A percentile compares a stretch with the other conserved stretches of the same genome.
phyloP scores from a whole-genome alignment of 2,888 invertebrate species.

The Aphidius colemani region DNA sequence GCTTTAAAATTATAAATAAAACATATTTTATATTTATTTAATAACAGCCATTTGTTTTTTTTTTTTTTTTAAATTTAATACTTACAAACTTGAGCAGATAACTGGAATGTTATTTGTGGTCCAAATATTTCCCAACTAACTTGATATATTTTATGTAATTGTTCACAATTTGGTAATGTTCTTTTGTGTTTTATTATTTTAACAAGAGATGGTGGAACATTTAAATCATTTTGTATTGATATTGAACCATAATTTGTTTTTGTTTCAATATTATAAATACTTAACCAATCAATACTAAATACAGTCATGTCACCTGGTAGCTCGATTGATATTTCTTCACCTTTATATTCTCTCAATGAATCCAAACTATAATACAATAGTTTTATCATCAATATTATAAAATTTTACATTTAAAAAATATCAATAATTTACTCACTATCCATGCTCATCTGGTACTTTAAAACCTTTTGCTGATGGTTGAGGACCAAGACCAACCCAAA shows the following conservation, averaged over 20 bases:
- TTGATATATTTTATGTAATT: conserved; percentile 82
- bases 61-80: background rate
- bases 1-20: conserved; percentile 18
- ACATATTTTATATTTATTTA: conserved; percentile 8
- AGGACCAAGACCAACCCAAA: conserved; percentile 88
- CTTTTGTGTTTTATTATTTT: conserved; percentile 67
- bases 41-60: background rate
- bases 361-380: conserved; percentile 71
- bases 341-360: conserved; percentile 73
- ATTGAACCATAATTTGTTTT: conserved; percentile 75
- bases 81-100: conserved; percentile 75
- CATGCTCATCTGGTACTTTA: conserved; percentile 87
- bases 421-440: conserved; percentile 74
- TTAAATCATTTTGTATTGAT: conserved; percentile 78
- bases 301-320: conserved; percentile 83
- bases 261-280: conserved; percentile 74
- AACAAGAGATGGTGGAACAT: conserved; percentile 84
- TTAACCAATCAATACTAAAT: conserved; percentile 83
- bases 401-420: conserved; percentile 11
- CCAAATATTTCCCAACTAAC: conserved; percentile 92
- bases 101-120: conserved; percentile 81
- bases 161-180: conserved; percentile 80
- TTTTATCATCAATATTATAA: background rate
- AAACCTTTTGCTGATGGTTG: conserved; percentile 82
- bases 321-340: conserved; percentile 74